Evolutionary conservation across 2,113 vertebrate genomes (phyloP), one percentile per base, ranked within the genome.

Genomic region (Gnathonemus longibarbis): DNA sequence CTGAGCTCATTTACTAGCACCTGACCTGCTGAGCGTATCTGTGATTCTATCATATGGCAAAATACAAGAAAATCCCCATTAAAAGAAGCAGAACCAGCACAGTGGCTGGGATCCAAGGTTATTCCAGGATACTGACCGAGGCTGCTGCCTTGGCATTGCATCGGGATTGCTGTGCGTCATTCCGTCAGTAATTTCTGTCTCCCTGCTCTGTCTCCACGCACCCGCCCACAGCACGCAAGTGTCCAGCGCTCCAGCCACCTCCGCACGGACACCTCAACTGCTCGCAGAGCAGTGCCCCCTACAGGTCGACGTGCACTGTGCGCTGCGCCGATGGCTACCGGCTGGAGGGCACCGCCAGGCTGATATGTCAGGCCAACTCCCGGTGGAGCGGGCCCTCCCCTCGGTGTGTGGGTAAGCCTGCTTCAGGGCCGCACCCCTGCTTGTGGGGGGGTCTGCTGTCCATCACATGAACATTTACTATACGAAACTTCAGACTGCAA

Each of bases 341-440:
- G 92, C 91, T 98, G 87, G 97, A 98, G 92, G 98, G 98, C 84
- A 95, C 91, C n/a, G 39, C 93, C 84, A 95, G 94, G 89, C 96
- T 99, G 84, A 96, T 93, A 89, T 99, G 98, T 92, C 96, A 96
- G 95, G 96, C 94, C 92, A 97, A 94, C 31, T 95, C 96, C 52
- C 97, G 96, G 91, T 99, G 98, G 98, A 98, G 98, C 92, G 95
- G 96, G 89, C 93, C 96, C 90, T 96, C 96, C 85, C 97, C 98
- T 46, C 96, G 95, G 88, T 99, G 98, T 96, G 95, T 98, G 91
- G 98, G 98, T 99, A 97, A 94, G 97, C 95, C 92, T 94, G 91
- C 90, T 46, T 77, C 50, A 50, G 70, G 66, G 24, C 62, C 87
- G 19, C 56, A 9, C 5, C 39, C 13, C 35, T 53, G 11, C 52